Conservation (phyloP, 2,797 vertebrate genomes). For the Botia almorhae region DNA sequence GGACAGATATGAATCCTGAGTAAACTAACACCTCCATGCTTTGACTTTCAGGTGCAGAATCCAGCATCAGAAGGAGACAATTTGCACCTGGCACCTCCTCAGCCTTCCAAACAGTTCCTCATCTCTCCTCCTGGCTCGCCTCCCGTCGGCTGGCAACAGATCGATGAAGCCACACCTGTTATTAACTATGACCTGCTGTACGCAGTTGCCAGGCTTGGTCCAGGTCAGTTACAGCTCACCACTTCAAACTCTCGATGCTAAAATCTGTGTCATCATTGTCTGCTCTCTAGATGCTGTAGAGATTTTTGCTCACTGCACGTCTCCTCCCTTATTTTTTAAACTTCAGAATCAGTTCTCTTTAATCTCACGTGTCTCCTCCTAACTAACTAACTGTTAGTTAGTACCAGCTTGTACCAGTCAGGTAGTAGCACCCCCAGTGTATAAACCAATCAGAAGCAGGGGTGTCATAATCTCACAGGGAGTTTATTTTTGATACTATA, state of each 20-base stretch:
- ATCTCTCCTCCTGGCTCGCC: slow-evolving; percentile 88
- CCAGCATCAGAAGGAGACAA: slow-evolving; percentile 84
- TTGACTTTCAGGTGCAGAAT: slow-evolving; percentile 78
- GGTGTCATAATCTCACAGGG: no score
- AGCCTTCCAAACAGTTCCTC: slow-evolving; percentile 88
- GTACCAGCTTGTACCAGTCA: not conserved
- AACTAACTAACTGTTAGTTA: no score
- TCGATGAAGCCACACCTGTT: slow-evolving; percentile 83
- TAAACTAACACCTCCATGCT: not conserved
- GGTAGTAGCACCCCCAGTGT: no score
- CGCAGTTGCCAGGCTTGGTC: slow-evolving; percentile 85
- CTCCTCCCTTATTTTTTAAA: no score
- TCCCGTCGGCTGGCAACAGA: slow-evolving; percentile 85
- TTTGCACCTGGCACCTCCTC: slow-evolving; percentile 86
- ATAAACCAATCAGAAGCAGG: no score
- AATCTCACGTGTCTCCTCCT: no score
- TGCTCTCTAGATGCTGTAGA: no score
- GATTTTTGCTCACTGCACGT: no score
- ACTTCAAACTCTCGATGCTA: not conserved
- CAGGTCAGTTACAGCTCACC: slow-evolving; percentile 73
- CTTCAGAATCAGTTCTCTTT: no score
- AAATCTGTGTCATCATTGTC: not conserved
- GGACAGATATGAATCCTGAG: no score
- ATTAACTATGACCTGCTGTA: slow-evolving; percentile 89
- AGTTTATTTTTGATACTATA: no score